These are phyloP conservation scores for Antennarius maculatus DNA, from an alignment of 2,797 vertebrate genomes.

Conservation along the genomic window DNA sequence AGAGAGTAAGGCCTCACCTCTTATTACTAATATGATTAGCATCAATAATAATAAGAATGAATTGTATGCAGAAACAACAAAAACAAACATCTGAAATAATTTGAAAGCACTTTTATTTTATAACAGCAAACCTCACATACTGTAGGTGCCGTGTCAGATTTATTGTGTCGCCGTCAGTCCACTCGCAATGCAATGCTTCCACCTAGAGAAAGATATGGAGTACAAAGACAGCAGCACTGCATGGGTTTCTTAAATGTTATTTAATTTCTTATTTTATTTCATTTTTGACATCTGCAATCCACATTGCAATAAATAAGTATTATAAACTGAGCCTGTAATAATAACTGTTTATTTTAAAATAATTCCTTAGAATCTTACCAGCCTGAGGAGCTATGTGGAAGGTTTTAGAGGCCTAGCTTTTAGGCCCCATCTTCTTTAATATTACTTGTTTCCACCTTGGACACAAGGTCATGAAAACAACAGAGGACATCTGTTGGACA, in stretches of 20 bases:
- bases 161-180: not conserved
- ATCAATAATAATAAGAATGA: no score
- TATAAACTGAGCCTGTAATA: constrained; percentile 1
- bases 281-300: not conserved
- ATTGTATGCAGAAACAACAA: not conserved
- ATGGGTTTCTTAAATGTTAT: not conserved
- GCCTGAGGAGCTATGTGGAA: not conserved
- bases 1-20: not conserved
- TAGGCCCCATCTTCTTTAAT: not conserved
- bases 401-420: not conserved
- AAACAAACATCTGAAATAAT: not conserved
- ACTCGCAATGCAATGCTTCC: constrained; percentile 55
- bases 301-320: not conserved
- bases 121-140: not conserved
- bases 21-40: no score
- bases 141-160: not conserved
- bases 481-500: constrained; percentile 15
- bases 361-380: not conserved
- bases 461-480: constrained; percentile 53
- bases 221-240: not conserved
- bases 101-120: not conserved
- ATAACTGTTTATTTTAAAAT: not conserved
- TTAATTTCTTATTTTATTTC: not conserved
- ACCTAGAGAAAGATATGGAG: constrained; percentile 43
- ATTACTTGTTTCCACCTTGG: constrained; percentile 1